phyloP scores from a whole-genome alignment of 1,140 invertebrate species.

The Aphelenchoides besseyi region DNA sequence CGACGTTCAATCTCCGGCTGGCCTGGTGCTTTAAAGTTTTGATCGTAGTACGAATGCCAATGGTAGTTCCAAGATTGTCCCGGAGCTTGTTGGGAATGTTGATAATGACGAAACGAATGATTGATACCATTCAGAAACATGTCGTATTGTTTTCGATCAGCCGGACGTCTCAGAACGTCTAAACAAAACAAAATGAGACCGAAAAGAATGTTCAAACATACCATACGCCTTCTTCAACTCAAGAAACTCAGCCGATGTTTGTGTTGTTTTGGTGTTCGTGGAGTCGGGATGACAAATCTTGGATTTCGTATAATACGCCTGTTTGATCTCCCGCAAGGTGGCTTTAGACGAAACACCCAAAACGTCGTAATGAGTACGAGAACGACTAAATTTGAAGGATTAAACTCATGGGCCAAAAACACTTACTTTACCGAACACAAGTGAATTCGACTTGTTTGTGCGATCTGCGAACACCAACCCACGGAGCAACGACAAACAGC shows the following conservation, averaged over 20 bases:
- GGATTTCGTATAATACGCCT: constrained; percentile 26
- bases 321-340: constrained; percentile 23
- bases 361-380: constrained; percentile 8
- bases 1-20: constrained; percentile 1
- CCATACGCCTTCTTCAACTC: constrained; percentile 27
- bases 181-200: background rate
- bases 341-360: constrained; percentile 19
- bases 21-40: background rate
- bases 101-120: background rate
- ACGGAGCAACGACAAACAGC: background rate
- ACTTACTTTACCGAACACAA: background rate
- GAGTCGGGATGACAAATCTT: constrained; percentile 19
- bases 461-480: constrained; percentile 4
- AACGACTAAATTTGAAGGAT: background rate
- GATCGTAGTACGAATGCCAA: background rate
- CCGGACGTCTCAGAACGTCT: background rate
- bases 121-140: background rate
- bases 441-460: background rate
- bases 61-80: background rate
- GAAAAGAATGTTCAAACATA: background rate
- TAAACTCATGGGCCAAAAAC: background rate
- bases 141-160: constrained; percentile 3
- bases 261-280: background rate
- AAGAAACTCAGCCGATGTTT: constrained; percentile 8
- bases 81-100: background rate